Evolutionary conservation across 2,888 invertebrate species (phyloP), one percentile per base, ranked within the genome.

Genomic region (Polydrusus pterygomalis): DNA sequence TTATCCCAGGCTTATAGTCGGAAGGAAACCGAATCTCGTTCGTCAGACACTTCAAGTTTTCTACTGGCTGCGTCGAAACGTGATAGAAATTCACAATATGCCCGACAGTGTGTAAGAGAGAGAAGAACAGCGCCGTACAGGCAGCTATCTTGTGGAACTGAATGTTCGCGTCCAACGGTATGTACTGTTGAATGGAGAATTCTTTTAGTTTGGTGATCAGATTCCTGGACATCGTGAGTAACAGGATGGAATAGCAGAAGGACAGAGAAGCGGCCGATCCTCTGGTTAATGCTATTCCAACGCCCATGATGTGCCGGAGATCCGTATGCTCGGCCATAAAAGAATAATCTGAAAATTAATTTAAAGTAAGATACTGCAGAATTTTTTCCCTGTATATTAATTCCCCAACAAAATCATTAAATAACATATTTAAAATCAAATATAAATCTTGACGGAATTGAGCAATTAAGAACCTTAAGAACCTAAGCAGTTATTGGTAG

Each of bases 21-120:
- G 97, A 97, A 0, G 96, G 94, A 85, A 98, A 98, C 82, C 96
- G 94, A 9, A 98, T 94, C 87, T 98, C 98, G 80, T 95, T 94
- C 1, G 98, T 98, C 7, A 98, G 90, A 85, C 98, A 98, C 40
- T 94, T 91, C 1, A 98, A 88, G 87, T 98, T 96, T 83, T 97
- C 97, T 1, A 97, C 91, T 0, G 97, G 97, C 85, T 98, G 98
- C 0, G 97, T 98, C 5, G 97, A 97, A 0, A 98, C 96, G 85
- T 98, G 98, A 87, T 98, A 98, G 88, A 98, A 98, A 88, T 98
- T 98, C 40, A 98, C 96, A 86, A 98, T 94, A 84, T 98, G 98
- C 0, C 98, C 98, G 2, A 97, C 93, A 0, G 97, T 96, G 85
- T 98, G 98, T 0, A 97, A 89, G 0, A 97, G 89, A 0, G 97